Base-by-base conservation (phyloP, 1,140 invertebrate genomes). In the Zaprionus nigranus region DNA sequence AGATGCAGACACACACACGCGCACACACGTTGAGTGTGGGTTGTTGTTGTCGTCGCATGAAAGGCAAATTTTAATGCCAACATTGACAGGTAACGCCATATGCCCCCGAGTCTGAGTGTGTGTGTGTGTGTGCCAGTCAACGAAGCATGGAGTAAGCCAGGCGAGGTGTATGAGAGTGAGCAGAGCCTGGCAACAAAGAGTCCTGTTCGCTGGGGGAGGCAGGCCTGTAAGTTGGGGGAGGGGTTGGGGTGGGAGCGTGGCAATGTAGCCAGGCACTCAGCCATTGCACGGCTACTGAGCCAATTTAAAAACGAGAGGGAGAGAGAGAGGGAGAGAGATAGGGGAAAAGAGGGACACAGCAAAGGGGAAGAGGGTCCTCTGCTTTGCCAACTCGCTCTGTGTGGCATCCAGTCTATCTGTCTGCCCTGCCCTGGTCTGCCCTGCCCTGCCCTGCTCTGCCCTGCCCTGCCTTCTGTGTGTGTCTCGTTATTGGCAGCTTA, bases 1-100 rank as follows among this genome's bases (percentile, higher is more conserved):
- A 60, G 65, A 46, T 12, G 46, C 36, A 43, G 34, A 46, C 20
- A 51, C 5, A 59, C 28, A 53, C 28, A 49, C n/a, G n/a, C n/a
- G n/a, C 28, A 53, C 34, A 38, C 77, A 34, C 13, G 46, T 67
- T 64, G 15, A n/a, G n/a, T 83, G 81, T 79, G 77, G 71, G 73
- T 77, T 68, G 62, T 87, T 46, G 40, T 46, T 46, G 40, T 46
- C 40, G 78, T 70, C 74, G 68, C 71, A 81, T 87, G 75, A 84
- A 88, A 88, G 78, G 84, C 81, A 88, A 88, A 88, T 88, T 88
- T 81, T 88, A 88, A 88, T 88, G 84, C 84, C 81, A 87, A 88
- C 80, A 88, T 88, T 88, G 84, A 79, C 84, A 83, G 69, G 77
- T 82, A 74, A 70, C 67, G 68, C 65, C 76, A 64, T 77, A 70